phyloP scores from a whole-genome alignment of 2,888 invertebrate species.

The Aporophyla nigra region DNA sequence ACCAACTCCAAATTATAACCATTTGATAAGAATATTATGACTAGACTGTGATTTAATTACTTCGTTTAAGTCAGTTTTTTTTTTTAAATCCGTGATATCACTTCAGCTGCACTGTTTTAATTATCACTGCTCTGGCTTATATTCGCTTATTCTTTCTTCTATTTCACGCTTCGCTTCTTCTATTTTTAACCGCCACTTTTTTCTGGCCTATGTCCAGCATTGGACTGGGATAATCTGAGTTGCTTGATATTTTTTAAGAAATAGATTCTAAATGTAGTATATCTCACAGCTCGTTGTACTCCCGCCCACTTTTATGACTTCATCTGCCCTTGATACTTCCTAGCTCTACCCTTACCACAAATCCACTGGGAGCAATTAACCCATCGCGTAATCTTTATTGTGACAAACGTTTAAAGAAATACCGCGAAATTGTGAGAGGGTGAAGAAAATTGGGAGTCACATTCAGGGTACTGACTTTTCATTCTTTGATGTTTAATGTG shows the following conservation, averaged over 20 bases:
- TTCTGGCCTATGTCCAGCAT: too few relatives aligned
- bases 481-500: too few relatives aligned
- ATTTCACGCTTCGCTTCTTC: too few relatives aligned
- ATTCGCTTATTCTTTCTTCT: too few relatives aligned
- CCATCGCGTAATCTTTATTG: conserved; percentile 56
- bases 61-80: neutral
- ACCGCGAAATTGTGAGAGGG: conserved; percentile 38
- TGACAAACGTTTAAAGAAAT: conserved; percentile 64
- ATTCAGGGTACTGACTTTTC: too few relatives aligned
- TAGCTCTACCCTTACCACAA: conserved; percentile 46
- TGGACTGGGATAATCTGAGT: too few relatives aligned
- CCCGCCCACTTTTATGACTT: conserved; percentile 34
- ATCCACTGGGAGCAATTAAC: conserved; percentile 60
- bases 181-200: neutral
- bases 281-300: neutral
- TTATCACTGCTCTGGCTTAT: neutral
- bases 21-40: neutral
- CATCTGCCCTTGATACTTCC: conserved; percentile 35
- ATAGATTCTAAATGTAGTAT: neutral
- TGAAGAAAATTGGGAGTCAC: neutral
- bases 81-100: neutral
- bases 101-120: neutral
- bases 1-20: neutral
- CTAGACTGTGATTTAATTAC: neutral
- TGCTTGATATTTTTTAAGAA: too few relatives aligned